Percentiles rank a stretch among this genome's conserved stretches.
Evolutionary conservation across 2,113 vertebrate species (phyloP).

Genomic region (Forbesichthys papilliferus): DNA sequence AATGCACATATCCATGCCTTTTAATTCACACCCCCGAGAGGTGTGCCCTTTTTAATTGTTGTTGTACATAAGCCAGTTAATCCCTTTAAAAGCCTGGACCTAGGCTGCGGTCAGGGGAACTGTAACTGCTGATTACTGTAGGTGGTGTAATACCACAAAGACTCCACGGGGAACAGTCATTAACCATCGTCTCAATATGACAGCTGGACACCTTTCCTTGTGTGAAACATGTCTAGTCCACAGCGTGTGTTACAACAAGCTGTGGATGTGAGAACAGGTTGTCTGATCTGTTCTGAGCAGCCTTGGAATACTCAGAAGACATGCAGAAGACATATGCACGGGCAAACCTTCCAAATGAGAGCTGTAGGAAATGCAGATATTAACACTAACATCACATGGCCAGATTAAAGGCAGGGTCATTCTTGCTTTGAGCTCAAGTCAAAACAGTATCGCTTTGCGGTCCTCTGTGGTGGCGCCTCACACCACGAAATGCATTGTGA

Average conservation of each 20-base stretch:
- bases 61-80: conserved; percentile 50
- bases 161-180: conserved; percentile 51
- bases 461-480: too few species aligned
- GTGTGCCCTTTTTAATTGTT: conserved; percentile 37
- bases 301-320: conserved; percentile 53
- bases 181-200: conserved; percentile 50
- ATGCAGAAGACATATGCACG: conserved; percentile 58
- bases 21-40: conserved; percentile 35
- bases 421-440: too few species aligned
- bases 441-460: too few species aligned
- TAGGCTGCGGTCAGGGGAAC: conserved; percentile 67
- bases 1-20: conserved; percentile 26
- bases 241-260: conserved; percentile 2
- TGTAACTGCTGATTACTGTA: conserved; percentile 45
- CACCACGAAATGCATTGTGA: too few species aligned
- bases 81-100: conserved; percentile 44
- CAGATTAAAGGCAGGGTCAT: too few species aligned
- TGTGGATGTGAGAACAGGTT: conserved; percentile 29
- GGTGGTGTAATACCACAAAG: conserved; percentile 56
- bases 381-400: too few species aligned
- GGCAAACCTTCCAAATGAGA: conserved; percentile 55
- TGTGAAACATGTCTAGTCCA: conserved; percentile 27
- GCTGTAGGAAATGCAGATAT: conserved; percentile 34
- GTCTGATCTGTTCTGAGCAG: conserved; percentile 33
- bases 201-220: conserved; percentile 30